Base-by-base conservation (phyloP, 2,888 invertebrate species). In the Standfussiana lucernea region DNA sequence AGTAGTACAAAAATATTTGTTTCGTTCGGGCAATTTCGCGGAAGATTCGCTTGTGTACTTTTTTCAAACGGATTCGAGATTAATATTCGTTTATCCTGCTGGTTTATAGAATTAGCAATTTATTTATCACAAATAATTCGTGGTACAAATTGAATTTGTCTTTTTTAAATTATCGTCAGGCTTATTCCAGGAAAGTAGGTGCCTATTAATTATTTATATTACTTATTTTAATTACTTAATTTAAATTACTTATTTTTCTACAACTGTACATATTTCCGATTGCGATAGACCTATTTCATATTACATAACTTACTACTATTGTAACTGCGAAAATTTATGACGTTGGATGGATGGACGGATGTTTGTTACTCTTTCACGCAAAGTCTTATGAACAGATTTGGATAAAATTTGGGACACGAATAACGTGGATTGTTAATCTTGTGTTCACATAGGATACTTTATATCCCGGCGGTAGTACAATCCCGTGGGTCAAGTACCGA, bases 1-100 rank as follows among this genome's bases (percentile, higher is more conserved):
- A 92, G 89, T 89, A 90, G 89, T 89, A 89, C 75, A 84, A 81
- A 89, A 89, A 91, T 89, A 87, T 88, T 89, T 89, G 85, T 90
- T 88, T 86, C 77, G 75, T 84, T 89, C 68, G 72, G 72, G 86
- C 84, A 89, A 86, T 90, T 87, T 86, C 66, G 77, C 76, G 66
- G 82, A 83, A 83, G 86, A 84, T 86, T 87, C 84, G 82, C 84
- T 82, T 77, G 80, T 83, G 77, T 86, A 85, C 80, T 82, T 88
- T 81, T 81, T 85, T 79, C 82, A 76, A 86, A 85, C 69, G 66
- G 69, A 82, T 80, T 82, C 64, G 64, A 80, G 77, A 84, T 88
- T 86, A 80, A 86, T 84, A 79, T 83, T 86, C 40, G 72, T 79
- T 86, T 80, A 82, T 77, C 73, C 75, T 72, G 76, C 53, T 80